Evolutionary conservation across 2,113 vertebrate species (phyloP), one percentile per base, ranked within the genome.

Genomic region (Chionomys nivalis): DNA sequence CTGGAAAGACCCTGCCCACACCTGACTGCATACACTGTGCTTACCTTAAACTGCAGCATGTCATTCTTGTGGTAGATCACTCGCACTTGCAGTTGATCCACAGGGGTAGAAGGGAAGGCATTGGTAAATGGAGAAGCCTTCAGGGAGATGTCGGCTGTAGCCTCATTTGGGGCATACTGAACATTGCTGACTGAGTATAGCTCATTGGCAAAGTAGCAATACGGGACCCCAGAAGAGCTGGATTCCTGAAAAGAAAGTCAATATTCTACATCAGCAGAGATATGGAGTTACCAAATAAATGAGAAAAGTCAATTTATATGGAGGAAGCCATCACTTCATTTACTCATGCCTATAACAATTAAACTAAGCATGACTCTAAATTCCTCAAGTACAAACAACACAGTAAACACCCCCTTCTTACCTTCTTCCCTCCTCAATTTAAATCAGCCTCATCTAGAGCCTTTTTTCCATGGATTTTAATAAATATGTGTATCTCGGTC

Each of bases 31-130:
- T 4, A 36, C 4, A 9, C 49, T 0, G 5, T 13, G 33, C 68
- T 70, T 90, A 99, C 99, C 99, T 99, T 99, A 93, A 99, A 99
- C 90, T 99, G 99, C 36, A 99, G 98, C 98, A 99, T 98, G 75
- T 98, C 66, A 26, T 97, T 81, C 66, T 90, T 98, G 93, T 99
- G 99, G 95, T 98, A 99, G 36, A 36, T 98, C 91, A 99, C 98
- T 2, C 98, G 89, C 83, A 99, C 98, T 6, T 87, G 93, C n/a
- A 99, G 98, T 1, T 9, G 90, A 91, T 97, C 88, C 36, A 99
- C 98, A 17, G 99, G 97, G 1, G 91, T 97, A 0, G 99, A 99
- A 0, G 63, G 96, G 0, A 97, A 63, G 5, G 97, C 95, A 0
- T 49, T 96, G 90, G 94, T 90, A 7, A 96, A 90, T 39, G 96